Base-by-base conservation (phyloP, 2,797 vertebrate species). In the Phrynocephalus guinanensis region DNA sequence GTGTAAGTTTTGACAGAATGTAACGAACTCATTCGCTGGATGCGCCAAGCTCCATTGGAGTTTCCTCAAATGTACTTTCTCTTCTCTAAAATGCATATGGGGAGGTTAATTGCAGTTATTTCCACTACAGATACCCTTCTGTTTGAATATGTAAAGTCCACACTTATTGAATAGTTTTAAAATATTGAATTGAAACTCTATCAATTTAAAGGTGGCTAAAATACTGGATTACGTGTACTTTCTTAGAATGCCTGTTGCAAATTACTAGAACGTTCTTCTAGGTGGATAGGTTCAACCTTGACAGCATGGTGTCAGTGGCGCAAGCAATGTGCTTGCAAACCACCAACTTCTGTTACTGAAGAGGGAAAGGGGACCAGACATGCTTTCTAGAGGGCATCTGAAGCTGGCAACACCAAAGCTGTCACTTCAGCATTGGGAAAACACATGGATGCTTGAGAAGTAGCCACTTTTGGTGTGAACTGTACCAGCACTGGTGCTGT, bases 41-140 rank as follows among this genome's bases (percentile, higher is more conserved):
- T 68, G 33, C 56, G 16, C 66, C 10, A 28, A 71, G 33, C 8
- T 44, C 28, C 26, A 26, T 10, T 11, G 70, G 80, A 30, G 24
- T 88, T 82, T 84, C 48, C 22, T 84, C 33, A 44, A n/a, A 66
- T 20, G 56, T 50, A 33, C 70, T 63, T 67, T n/a, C 63, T 63
- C 22, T 9, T 79, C 16, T 79, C 22, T n/a, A 48, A 73, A 38
- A 11, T 52, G 13, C 38, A 66, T 88, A 52, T 72, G 60, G 68
- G 66, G 60, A 10, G n/a, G 22, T 26, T 67, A 76, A 30, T 38
- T 76, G 44, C n/a, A 67, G 13, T 66, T 82, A 68, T 67, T 81
- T 30, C 16, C 11, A 63, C 33, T 86, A 24, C 11, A 26, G 68
- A n/a, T 80, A 28, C 10, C 52, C 5, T 11, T 87, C 63, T 81